Percentiles rank a stretch among this genome's conserved stretches.
Conservation (phyloP, 2,797 vertebrate species). For the Mus spretus region DNA sequence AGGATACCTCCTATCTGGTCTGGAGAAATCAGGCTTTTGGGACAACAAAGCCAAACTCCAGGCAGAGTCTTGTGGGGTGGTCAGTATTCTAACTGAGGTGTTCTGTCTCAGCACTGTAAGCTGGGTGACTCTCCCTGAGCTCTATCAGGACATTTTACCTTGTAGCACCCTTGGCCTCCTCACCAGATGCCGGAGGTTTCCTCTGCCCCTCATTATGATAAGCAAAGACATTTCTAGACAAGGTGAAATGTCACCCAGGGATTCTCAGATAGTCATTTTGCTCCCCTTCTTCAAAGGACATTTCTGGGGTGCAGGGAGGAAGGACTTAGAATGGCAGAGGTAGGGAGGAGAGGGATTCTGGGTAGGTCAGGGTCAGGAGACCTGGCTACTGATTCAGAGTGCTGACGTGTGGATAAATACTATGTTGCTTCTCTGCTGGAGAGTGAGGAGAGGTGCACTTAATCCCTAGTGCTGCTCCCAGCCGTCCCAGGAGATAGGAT, state of each 20-base stretch:
- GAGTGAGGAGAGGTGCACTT: background rate
- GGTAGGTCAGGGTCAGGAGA: background rate
- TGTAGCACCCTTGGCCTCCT: background rate
- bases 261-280: background rate
- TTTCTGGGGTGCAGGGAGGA: background rate
- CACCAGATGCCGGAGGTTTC: too few species aligned
- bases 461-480: background rate
- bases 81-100: background rate
- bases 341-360: background rate
- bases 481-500: background rate
- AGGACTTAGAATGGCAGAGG: background rate
- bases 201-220: background rate
- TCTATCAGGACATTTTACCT: too few species aligned
- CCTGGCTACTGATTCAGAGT: background rate
- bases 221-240: background rate
- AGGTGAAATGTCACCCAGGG: background rate
- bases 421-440: background rate
- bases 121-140: background rate
- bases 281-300: background rate
- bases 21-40: background rate
- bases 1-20: background rate
- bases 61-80: background rate
- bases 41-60: background rate
- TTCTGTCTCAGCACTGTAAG: background rate
- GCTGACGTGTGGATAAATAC: too few species aligned